Conservation (phyloP, 2,888 invertebrate species). For the Noctua janthina region DNA sequence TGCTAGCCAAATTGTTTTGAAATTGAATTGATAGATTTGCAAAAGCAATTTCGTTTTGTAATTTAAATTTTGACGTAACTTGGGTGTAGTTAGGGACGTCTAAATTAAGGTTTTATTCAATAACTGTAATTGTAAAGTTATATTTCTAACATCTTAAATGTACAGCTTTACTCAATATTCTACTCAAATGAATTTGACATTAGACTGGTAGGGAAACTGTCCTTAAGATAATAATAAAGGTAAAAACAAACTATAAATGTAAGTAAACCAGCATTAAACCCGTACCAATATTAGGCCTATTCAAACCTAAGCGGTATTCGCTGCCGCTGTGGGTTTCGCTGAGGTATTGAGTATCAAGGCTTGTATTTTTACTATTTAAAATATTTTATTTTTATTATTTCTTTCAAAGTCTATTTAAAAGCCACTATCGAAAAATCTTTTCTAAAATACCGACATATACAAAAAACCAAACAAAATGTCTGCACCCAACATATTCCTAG, state of each 20-base stretch:
- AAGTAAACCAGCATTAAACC: background rate
- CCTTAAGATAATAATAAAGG: background rate
- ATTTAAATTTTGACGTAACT: background rate
- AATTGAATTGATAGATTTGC: conserved; percentile 8
- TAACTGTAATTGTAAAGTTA: background rate
- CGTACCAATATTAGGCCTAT: background rate
- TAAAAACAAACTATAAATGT: background rate
- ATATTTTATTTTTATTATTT: background rate
- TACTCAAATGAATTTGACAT: background rate
- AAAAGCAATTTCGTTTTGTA: conserved; percentile 8
- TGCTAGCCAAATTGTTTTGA: conserved; percentile 2
- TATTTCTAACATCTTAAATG: background rate
- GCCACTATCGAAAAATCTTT: no score
- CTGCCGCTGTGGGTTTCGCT: no score
- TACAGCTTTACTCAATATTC: background rate
- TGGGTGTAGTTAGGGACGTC: background rate
- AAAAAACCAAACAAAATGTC: conserved; percentile 15
- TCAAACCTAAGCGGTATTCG: no score
- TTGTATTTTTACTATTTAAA: no score
- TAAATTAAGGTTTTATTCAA: background rate
- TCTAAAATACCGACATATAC: background rate
- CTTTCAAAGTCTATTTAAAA: background rate
- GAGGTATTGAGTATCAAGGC: no score
- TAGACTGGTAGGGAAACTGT: no score
- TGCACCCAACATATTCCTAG: background rate